A percentile compares a stretch with the other conserved stretches of the same genome.
phyloP scores from a whole-genome alignment of 2,888 invertebrate genomes.

The Mycalesis mineus region DNA sequence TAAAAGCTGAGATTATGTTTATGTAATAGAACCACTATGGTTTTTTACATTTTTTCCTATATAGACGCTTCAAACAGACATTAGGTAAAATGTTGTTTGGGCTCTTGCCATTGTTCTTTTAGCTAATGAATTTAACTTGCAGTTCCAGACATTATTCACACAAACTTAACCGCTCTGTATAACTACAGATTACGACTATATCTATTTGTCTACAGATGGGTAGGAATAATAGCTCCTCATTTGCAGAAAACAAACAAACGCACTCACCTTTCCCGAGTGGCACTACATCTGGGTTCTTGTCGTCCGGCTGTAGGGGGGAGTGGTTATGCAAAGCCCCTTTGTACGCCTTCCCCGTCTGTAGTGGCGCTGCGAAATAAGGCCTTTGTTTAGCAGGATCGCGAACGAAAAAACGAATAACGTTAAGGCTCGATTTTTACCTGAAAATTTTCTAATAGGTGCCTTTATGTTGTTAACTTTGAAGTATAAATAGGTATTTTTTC shows the following conservation, averaged over 20 bases:
- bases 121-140: no score
- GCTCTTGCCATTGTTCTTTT: no score
- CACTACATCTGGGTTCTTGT: slow-evolving; percentile 93
- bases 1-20: no score
- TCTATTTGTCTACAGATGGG: not conserved
- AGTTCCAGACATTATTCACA: no score
- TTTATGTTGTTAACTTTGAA: no score
- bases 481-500: no score
- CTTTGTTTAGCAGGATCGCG: slow-evolving; percentile 15
- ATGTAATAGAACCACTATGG: no score
- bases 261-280: slow-evolving; percentile 88
- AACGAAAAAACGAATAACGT: slow-evolving; percentile 9
- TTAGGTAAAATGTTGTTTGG: no score
- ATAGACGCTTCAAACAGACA: no score
- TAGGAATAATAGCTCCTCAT: slow-evolving; percentile 7
- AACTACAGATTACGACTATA: no score
- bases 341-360: slow-evolving; percentile 70
- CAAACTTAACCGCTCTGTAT: no score
- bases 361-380: slow-evolving; percentile 52
- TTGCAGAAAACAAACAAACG: slow-evolving; percentile 20
- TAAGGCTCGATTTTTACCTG: not conserved
- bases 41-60: no score
- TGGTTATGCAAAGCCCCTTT: slow-evolving; percentile 82
- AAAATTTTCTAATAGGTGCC: not conserved
- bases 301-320: slow-evolving; percentile 86